These are phyloP conservation scores for Poicephalus gulielmi DNA, from an alignment of 2,113 vertebrate genomes.

Conservation along the genomic window DNA sequence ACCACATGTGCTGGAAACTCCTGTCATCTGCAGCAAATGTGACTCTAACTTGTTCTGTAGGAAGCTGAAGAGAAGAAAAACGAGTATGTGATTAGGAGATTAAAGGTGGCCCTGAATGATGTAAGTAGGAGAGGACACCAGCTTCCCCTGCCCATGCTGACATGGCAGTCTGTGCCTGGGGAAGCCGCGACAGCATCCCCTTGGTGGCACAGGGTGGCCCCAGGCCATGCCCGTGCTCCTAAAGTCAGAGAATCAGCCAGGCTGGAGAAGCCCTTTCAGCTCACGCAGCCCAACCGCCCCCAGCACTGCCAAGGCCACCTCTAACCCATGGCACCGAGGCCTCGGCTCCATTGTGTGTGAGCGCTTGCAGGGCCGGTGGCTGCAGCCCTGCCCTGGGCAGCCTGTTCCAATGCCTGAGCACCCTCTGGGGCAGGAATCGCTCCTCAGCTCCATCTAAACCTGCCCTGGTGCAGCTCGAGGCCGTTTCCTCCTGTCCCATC, in stretches of 20 bases:
- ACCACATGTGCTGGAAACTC: not conserved
- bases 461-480: not conserved
- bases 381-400: not conserved
- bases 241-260: not conserved
- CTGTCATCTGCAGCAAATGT: not conserved
- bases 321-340: too few relatives aligned
- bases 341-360: too few relatives aligned
- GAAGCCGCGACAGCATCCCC: not conserved
- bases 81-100: slow-evolving; percentile 84
- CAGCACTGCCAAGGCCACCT: too few relatives aligned
- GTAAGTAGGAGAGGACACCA: slow-evolving; percentile 75
- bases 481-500: not conserved
- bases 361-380: too few relatives aligned
- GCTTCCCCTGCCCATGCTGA: fast-evolving
- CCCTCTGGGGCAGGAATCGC: not conserved
- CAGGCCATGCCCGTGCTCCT: not conserved
- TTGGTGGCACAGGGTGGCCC: fast-evolving
- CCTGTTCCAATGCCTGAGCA: not conserved
- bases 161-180: fast-evolving
- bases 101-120: slow-evolving; percentile 80
- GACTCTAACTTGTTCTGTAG: slow-evolving; percentile 67
- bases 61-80: slow-evolving; percentile 84
- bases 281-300: too few relatives aligned
- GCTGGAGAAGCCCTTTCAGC: too few relatives aligned
- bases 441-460: not conserved